Percentiles rank a stretch among this genome's conserved stretches.
phyloP scores from a whole-genome alignment of 2,888 invertebrate genomes.

The Tipula helvola region DNA sequence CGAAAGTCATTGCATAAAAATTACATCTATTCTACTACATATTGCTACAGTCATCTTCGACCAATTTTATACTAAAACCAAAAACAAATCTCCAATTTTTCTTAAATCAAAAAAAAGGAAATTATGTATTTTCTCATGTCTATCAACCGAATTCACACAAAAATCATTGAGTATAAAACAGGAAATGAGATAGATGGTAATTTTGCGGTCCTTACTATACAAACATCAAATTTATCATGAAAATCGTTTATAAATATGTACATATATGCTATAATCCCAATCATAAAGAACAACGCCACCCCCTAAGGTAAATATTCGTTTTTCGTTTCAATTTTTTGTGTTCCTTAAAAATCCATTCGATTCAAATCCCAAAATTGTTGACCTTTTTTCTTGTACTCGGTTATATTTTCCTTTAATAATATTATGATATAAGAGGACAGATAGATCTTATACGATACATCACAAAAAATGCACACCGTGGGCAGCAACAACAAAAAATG shows the following conservation, averaged over 20 bases:
- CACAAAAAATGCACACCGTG: background rate
- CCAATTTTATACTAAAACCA: background rate
- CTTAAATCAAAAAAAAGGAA: background rate
- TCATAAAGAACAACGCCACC: background rate
- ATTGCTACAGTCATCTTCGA: background rate
- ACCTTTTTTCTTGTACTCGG: background rate
- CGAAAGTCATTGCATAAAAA: no score
- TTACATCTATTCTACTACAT: no score
- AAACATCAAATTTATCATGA: background rate
- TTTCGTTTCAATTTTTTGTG: background rate
- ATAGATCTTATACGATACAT: background rate
- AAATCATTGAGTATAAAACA: background rate
- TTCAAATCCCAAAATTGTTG: background rate
- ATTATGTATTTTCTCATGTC: background rate
- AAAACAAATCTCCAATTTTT: background rate
- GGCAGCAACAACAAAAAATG: background rate
- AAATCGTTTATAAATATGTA: background rate
- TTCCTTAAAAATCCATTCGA: background rate
- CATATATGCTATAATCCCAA: background rate
- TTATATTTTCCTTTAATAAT: background rate
- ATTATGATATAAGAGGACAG: background rate
- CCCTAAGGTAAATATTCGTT: background rate
- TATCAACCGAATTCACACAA: background rate
- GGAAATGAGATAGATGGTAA: background rate
- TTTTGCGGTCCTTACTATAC: background rate